phyloP scores from a whole-genome alignment of 2,888 invertebrate species.

The Synanthedon myopaeformis region DNA sequence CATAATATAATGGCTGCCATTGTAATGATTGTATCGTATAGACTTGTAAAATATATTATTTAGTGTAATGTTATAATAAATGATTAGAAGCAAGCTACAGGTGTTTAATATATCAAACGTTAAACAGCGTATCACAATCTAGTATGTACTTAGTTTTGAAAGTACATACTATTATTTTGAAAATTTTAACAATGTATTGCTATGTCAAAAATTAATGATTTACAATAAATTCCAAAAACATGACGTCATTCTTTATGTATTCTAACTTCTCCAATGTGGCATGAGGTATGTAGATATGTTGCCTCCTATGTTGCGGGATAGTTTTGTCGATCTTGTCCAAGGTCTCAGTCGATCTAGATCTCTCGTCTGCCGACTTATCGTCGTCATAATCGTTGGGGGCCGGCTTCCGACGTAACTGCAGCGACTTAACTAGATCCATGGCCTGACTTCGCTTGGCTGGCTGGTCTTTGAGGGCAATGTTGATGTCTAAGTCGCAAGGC shows the following conservation, averaged over 20 bases:
- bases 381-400: conserved; percentile 52
- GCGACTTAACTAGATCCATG: conserved; percentile 74
- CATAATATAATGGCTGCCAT: too few relatives aligned
- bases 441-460: conserved; percentile 61
- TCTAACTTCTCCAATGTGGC: conserved; percentile 70
- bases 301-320: conserved; percentile 49
- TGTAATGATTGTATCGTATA: too few relatives aligned
- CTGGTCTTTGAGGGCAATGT: conserved; percentile 76
- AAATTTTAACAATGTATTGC: too few relatives aligned
- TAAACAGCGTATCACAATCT: too few relatives aligned
- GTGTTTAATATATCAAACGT: too few relatives aligned
- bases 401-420: conserved; percentile 58
- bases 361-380: conserved; percentile 34
- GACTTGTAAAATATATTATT: too few relatives aligned
- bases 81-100: too few relatives aligned
- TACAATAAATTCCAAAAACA: conserved; percentile 72
- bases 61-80: too few relatives aligned
- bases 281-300: conserved; percentile 77
- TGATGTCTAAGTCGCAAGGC: conserved; percentile 78
- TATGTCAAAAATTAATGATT: conserved; percentile 5
- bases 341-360: conserved; percentile 32
- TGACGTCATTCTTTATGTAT: conserved; percentile 70
- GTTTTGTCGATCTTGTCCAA: conserved; percentile 48
- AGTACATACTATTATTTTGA: too few relatives aligned
- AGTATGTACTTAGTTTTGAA: too few relatives aligned